A percentile compares a stretch with the other conserved stretches of the same genome.
phyloP scores from a whole-genome alignment of 2,113 vertebrate species.

The Neodontobutis hainanensis region DNA sequence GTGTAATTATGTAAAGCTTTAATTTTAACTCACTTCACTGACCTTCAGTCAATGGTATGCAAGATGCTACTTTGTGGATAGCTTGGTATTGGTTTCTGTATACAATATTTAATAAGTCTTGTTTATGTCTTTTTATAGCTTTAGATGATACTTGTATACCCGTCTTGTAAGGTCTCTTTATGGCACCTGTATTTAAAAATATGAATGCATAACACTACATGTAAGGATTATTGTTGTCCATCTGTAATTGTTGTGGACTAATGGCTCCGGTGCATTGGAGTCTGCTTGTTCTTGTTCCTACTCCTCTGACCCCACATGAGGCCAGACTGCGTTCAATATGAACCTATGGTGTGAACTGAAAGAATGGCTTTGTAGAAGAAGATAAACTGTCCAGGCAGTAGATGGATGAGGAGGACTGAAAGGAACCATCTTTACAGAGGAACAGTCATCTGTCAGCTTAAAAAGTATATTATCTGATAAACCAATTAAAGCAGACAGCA shows the following conservation, averaged over 20 bases:
- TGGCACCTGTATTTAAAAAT: too few relatives aligned
- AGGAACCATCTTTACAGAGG: conserved; percentile 17
- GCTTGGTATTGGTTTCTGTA: background rate
- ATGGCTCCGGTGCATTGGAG: conserved; percentile 11
- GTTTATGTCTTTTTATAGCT: background rate
- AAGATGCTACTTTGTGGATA: background rate
- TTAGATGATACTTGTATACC: too few relatives aligned
- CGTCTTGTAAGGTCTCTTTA: too few relatives aligned
- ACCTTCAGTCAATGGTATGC: conserved; percentile 3
- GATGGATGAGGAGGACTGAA: conserved; percentile 38
- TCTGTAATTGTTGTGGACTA: conserved; percentile 19
- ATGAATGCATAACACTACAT: too few relatives aligned
- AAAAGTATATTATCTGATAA: conserved; percentile 32
- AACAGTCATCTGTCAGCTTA: conserved; percentile 39
- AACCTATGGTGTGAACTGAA: conserved; percentile 36
- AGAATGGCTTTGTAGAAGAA: conserved; percentile 49
- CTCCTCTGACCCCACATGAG: conserved; percentile 39
- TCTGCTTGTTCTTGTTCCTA: conserved; percentile 28
- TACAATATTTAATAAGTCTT: background rate
- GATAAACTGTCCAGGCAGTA: conserved; percentile 31
- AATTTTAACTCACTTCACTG: conserved; percentile 11
- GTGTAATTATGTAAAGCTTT: conserved; percentile 49
- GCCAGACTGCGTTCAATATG: conserved; percentile 14
- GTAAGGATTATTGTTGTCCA: too few relatives aligned
- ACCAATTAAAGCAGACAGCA: conserved; percentile 27